Percentiles rank a stretch among this genome's conserved stretches.
Conservation (phyloP, 1,140 invertebrate genomes). For the Muscidifurax raptorellus region DNA sequence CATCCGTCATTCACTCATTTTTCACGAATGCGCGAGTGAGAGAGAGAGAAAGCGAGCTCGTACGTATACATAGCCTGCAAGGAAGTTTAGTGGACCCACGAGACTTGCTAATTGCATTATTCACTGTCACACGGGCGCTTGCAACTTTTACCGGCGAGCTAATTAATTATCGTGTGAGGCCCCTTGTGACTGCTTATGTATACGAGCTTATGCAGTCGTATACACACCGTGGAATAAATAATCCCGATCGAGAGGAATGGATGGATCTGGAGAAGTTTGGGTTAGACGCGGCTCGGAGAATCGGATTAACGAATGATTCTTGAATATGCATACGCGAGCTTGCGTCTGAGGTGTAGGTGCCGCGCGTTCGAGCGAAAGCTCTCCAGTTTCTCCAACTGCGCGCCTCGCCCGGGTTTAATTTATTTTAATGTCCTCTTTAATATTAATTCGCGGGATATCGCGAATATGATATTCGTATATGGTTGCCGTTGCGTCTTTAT, state of each 20-base stretch:
- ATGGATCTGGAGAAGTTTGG: background rate
- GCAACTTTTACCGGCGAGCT: conserved; percentile 50
- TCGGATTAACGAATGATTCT: conserved; percentile 21
- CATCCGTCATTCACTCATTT: conserved; percentile 62
- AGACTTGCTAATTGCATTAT: conserved; percentile 63
- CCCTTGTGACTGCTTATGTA: background rate
- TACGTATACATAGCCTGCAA: conserved; percentile 45
- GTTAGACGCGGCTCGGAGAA: background rate
- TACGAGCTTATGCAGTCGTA: background rate
- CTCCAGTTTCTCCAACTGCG: too few species aligned
- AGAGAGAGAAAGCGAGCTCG: background rate
- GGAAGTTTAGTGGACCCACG: conserved; percentile 56
- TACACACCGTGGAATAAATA: background rate
- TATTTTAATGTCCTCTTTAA: background rate
- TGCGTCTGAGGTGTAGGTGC: background rate
- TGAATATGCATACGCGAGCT: background rate
- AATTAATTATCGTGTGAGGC: conserved; percentile 56
- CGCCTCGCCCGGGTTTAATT: background rate
- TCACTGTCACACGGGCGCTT: conserved; percentile 56
- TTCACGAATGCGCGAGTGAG: conserved; percentile 52
- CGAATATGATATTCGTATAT: too few species aligned
- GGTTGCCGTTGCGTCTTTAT: too few species aligned
- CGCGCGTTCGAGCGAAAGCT: background rate
- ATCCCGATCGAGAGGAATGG: background rate
- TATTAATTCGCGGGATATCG: background rate